Evolutionary conservation across 2,888 invertebrate genomes (phyloP), one percentile per base, ranked within the genome.

Genomic region (Pogonocherus hispidulus): DNA sequence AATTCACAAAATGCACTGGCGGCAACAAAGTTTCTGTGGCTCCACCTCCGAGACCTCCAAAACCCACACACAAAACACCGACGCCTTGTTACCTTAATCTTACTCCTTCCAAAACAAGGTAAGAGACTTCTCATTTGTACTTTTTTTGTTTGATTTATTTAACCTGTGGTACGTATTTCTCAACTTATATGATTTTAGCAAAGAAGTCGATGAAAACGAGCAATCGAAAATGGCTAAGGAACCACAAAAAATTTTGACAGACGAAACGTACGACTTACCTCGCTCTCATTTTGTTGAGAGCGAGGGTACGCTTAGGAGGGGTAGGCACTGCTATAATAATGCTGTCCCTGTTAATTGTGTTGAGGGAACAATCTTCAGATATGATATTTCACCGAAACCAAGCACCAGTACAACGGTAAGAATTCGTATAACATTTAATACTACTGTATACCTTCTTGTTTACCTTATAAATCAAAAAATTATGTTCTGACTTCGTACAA

Each of bases 11-110:
- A 69, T 46, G 70, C 46, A 62, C 71, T 51, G 69, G 81, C 3
- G 77, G 82, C 18, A 78, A 80, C 11, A 57, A 63, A 51, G 41
- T 65, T 4, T 67, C 56, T 2, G 69, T 54, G 47, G 72, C 59
- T 69, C 89, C 91, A 1, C 93, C 93, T 5, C 93, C 93, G 3
- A 87, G 93, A 62, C 93, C 94, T 3, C 93, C 94, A 0, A 95
- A 95, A 85, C 93, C 93, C 0, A 49, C 73, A 18, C 75, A 79
- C 52, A 74, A 71, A 41, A 68, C 71, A 11, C 72, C 75, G 19
- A 67, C 71, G 14, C 73, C 75, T 27, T 74, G 75, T 71, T 79
- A 79, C 71, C 72, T 79, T 60, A 79, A 79, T 49, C 67, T 78
- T 23, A 67, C 77, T 35, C 66, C 78, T 41, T 69, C 74, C 11